A percentile compares a stretch with the other conserved stretches of the same genome.
Conservation (phyloP, 2,113 vertebrate genomes). For the Ariopsis seemanni region DNA sequence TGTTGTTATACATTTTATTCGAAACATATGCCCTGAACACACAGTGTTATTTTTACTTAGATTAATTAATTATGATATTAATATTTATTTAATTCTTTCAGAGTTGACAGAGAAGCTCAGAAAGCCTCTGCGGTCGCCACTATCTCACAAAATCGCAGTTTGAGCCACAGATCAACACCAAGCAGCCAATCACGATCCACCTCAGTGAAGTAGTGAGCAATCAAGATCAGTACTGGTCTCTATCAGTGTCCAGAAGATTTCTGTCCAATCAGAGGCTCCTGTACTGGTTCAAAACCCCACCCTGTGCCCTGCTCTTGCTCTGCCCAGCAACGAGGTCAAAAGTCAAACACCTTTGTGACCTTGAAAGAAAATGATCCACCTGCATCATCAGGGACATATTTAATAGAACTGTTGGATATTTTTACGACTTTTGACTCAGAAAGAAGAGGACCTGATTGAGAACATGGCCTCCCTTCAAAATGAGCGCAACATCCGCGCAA, state of each 20-base stretch:
- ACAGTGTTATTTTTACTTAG: background rate
- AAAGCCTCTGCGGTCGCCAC: conserved; percentile 78
- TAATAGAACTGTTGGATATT: conserved; percentile 70
- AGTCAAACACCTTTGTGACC: conserved; percentile 21
- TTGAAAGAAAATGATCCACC: conserved; percentile 2
- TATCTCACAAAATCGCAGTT: conserved; percentile 59
- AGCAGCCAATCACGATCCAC: background rate
- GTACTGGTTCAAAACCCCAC: conserved; percentile 46
- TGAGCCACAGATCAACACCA: background rate
- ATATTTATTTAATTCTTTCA: background rate
- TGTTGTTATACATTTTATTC: background rate
- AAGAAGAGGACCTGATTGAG: conserved; percentile 48
- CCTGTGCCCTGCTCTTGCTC: conserved; percentile 88
- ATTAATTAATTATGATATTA: background rate
- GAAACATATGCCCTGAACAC: background rate
- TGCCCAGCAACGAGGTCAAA: conserved; percentile 65
- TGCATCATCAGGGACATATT: conserved; percentile 57
- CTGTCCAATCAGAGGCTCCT: conserved; percentile 11
- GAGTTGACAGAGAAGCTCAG: conserved; percentile 73
- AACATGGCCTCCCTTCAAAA: conserved; percentile 78
- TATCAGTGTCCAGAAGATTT: background rate
- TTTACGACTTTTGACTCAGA: conserved; percentile 12
- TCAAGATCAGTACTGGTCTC: conserved; percentile 18
- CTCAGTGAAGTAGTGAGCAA: background rate
- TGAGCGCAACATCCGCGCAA: conserved; percentile 81